Evolutionary conservation across 2,888 invertebrate species (phyloP).

Genomic region (Pachymerium ferrugineum): DNA sequence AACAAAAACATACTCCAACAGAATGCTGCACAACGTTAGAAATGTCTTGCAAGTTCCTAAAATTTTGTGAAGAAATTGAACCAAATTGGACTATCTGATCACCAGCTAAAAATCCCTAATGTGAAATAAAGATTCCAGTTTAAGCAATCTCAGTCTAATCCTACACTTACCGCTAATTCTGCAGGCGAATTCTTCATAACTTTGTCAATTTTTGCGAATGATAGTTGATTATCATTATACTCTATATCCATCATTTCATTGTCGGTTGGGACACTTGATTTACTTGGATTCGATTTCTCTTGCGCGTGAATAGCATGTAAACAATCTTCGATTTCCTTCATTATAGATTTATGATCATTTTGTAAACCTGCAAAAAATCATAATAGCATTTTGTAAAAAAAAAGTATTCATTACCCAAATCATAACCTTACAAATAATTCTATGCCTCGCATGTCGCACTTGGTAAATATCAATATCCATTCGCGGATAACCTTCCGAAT

Average conservation of each 20-base stretch:
- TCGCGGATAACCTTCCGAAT: constrained; percentile 78
- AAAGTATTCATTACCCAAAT: not conserved
- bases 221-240: constrained; percentile 3
- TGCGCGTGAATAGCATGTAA: constrained; percentile 56
- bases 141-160: not conserved
- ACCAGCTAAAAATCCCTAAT: constrained; percentile 62
- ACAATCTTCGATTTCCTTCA: constrained; percentile 75
- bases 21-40: constrained; percentile 58
- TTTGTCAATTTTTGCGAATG: constrained; percentile 64
- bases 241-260: constrained; percentile 35
- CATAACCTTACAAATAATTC: constrained; percentile 72
- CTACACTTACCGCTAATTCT: constrained; percentile 63
- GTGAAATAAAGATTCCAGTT: constrained; percentile 25
- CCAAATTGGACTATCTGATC: constrained; percentile 74
- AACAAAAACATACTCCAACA: constrained; percentile 39
- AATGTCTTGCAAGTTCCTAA: constrained; percentile 62
- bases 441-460: constrained; percentile 79
- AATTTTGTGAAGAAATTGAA: constrained; percentile 65
- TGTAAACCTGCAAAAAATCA: constrained; percentile 59
- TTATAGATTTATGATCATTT: constrained; percentile 79
- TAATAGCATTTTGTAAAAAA: not conserved
- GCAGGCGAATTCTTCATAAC: constrained; percentile 76
- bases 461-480: constrained; percentile 85
- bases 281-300: too few species aligned
- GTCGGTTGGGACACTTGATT: not conserved